These are phyloP conservation scores for Tenrec ecaudatus DNA, from an alignment of 2,113 vertebrate species.

Conservation along the genomic window DNA sequence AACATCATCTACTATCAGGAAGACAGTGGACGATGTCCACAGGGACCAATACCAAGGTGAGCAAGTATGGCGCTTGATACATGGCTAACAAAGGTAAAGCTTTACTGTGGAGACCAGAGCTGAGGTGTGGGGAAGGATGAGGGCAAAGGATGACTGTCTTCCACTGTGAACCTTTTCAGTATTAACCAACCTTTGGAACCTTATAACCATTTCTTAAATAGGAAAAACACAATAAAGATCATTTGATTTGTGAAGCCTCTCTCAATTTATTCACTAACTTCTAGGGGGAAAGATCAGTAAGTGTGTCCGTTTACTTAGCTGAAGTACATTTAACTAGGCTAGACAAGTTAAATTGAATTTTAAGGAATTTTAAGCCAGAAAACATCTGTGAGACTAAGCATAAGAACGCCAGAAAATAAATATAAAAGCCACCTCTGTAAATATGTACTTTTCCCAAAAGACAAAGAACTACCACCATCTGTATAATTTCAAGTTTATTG, in stretches of 20 bases:
- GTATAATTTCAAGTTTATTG: neutral
- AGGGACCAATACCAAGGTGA: neutral
- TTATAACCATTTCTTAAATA: conserved; percentile 30
- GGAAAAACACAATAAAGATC: neutral
- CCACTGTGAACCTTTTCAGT: neutral
- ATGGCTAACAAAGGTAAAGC: neutral
- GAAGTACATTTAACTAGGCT: conserved; percentile 40
- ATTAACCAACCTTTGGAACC: conserved; percentile 44
- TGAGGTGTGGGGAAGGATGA: neutral
- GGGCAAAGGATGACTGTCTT: neutral
- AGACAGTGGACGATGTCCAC: neutral
- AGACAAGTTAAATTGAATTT: neutral
- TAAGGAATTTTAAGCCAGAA: neutral
- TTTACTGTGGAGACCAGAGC: conserved; percentile 19
- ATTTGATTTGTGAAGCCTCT: neutral
- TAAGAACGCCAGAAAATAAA: conserved; percentile 35
- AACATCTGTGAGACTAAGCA: neutral
- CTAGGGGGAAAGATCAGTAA: conserved; percentile 16
- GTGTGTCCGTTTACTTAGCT: neutral
- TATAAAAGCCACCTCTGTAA: neutral
- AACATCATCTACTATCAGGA: conserved; percentile 14
- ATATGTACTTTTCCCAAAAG: conserved; percentile 15
- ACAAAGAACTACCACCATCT: conserved; percentile 5
- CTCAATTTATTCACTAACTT: conserved; percentile 35
- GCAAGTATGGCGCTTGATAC: neutral